These are phyloP conservation scores for Gila orcuttii DNA, from an alignment of 2,113 vertebrate species.

Conservation along the genomic window DNA sequence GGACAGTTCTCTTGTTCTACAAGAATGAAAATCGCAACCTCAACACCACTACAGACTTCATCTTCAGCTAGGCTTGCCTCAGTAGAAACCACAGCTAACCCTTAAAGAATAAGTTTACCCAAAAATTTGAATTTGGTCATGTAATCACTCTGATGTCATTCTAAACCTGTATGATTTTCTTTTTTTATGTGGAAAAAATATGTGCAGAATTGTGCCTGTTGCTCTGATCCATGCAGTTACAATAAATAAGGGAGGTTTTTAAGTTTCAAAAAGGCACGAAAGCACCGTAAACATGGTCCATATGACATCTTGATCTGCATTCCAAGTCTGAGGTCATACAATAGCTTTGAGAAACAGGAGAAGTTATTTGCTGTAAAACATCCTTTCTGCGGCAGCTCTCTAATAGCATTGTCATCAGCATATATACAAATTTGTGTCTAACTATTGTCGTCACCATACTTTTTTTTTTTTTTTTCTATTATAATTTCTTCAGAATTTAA, in stretches of 20 bases:
- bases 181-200: background rate
- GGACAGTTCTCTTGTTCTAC: slow-evolving; percentile 9
- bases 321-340: no score
- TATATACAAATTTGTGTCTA: no score
- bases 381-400: no score
- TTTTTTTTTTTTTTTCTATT: background rate
- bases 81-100: background rate
- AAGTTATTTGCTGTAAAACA: no score
- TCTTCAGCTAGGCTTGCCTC: background rate
- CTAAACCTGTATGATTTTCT: background rate
- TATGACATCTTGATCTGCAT: no score
- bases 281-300: background rate
- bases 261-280: background rate
- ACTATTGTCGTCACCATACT: no score
- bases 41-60: background rate
- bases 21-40: background rate
- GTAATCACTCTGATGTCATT: background rate
- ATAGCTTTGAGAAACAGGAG: no score
- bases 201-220: background rate
- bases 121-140: background rate
- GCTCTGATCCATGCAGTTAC: background rate
- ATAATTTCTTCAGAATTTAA: background rate
- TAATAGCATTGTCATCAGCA: no score
- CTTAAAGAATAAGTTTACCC: background rate
- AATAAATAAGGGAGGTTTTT: background rate